phyloP scores from a whole-genome alignment of 2,113 vertebrate species.

The Lanius collurio region DNA sequence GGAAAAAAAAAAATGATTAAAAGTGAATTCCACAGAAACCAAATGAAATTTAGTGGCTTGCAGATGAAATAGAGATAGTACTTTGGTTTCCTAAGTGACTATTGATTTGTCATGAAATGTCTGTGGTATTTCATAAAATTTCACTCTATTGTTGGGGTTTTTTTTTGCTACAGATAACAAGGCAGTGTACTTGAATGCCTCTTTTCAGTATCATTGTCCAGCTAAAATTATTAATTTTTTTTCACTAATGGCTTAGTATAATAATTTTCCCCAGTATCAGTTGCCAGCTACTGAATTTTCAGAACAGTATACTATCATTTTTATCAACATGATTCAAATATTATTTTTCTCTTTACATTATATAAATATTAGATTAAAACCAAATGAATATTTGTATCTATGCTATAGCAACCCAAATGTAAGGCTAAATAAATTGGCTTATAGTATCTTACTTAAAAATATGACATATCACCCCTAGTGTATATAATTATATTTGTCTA shows the following conservation, averaged over 20 bases:
- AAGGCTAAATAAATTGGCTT: neutral
- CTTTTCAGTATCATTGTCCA: neutral
- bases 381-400: neutral
- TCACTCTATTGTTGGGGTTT: neutral
- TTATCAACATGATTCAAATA: neutral
- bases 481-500: neutral
- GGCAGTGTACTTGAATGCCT: neutral
- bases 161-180: neutral
- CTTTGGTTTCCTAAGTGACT: neutral
- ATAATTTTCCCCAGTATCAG: neutral
- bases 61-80: neutral
- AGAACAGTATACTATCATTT: neutral
- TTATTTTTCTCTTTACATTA: neutral
- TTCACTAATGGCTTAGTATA: neutral
- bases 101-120: neutral
- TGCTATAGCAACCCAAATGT: neutral
- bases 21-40: neutral
- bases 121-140: neutral
- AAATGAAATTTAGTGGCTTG: neutral
- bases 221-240: neutral
- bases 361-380: neutral
- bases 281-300: neutral
- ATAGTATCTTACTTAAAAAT: neutral
- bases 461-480: accelerated
- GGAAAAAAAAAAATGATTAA: neutral